Evolutionary conservation across 2,888 invertebrate species (phyloP).

Genomic region (Agriotes lineatus): DNA sequence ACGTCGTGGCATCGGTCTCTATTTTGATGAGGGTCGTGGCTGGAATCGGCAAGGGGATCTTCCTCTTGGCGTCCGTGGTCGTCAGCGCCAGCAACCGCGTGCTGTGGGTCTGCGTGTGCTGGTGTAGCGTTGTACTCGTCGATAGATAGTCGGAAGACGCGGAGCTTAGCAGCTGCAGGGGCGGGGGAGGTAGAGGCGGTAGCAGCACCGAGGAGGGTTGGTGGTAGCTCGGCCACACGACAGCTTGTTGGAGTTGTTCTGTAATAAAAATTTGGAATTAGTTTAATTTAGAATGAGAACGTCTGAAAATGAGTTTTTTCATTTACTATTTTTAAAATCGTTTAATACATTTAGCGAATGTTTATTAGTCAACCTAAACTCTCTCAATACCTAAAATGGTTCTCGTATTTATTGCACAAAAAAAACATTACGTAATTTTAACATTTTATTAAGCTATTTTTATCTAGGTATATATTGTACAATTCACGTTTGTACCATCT

Average conservation of each 20-base stretch:
- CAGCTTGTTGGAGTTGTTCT: slow-evolving; percentile 79
- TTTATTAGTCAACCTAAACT: no score
- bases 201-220: slow-evolving; percentile 67
- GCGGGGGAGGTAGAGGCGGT: slow-evolving; percentile 74
- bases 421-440: no score
- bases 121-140: slow-evolving; percentile 74
- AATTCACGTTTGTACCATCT: no score
- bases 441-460: no score
- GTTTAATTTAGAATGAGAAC: no score
- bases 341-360: no score
- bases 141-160: slow-evolving; percentile 70
- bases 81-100: slow-evolving; percentile 76
- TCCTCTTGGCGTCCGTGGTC: slow-evolving; percentile 67
- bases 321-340: no score
- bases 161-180: slow-evolving; percentile 73
- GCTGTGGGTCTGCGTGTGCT: slow-evolving; percentile 77
- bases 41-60: slow-evolving; percentile 65
- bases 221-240: slow-evolving; percentile 80
- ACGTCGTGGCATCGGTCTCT: slow-evolving; percentile 75
- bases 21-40: slow-evolving; percentile 70
- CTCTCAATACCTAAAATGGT: no score
- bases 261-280: slow-evolving; percentile 55
- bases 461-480: no score
- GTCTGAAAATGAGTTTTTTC: no score
- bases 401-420: no score